Evolutionary conservation across 2,888 invertebrate genomes (phyloP).

Genomic region (Lampropteryx suffumata): DNA sequence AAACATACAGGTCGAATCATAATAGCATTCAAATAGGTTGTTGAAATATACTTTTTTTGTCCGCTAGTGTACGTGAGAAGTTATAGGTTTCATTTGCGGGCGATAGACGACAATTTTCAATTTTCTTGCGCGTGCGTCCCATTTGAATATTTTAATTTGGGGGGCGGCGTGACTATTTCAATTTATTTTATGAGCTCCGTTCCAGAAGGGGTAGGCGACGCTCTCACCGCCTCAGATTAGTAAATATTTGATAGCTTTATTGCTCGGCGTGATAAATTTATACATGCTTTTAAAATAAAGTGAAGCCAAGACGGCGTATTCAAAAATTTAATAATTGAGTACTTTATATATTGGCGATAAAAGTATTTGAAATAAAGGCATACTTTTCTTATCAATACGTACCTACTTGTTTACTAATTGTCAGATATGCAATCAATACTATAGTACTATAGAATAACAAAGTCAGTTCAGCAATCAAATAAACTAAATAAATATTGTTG

Average conservation of each 20-base stretch:
- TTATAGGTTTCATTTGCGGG: conserved; percentile 84
- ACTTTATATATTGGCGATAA: too few species aligned
- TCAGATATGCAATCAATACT: too few species aligned
- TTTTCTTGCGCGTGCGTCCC: conserved; percentile 84
- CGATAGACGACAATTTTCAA: conserved; percentile 84
- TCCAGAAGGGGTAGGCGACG: conserved; percentile 75
- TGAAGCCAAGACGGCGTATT: conserved; percentile 29
- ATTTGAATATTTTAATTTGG: conserved; percentile 84
- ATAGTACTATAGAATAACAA: too few species aligned
- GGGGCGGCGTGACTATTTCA: conserved; percentile 83
- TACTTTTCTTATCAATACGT: too few species aligned
- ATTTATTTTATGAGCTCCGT: conserved; percentile 81
- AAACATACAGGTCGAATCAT: conserved; percentile 29
- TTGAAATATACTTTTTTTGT: conserved; percentile 45
- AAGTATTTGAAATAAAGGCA: too few species aligned
- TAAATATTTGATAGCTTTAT: conserved; percentile 83
- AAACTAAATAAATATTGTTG: too few species aligned
- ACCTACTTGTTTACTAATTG: too few species aligned
- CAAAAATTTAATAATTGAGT: too few species aligned
- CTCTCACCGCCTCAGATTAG: conserved; percentile 80
- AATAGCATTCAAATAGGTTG: conserved; percentile 35
- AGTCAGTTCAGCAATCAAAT: too few species aligned
- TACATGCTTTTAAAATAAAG: conserved; percentile 69
- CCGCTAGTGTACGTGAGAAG: conserved; percentile 69
- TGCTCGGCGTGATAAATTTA: conserved; percentile 77